Evolutionary conservation across 2,797 vertebrate species (phyloP).

Genomic region (Antrozous pallidus): DNA sequence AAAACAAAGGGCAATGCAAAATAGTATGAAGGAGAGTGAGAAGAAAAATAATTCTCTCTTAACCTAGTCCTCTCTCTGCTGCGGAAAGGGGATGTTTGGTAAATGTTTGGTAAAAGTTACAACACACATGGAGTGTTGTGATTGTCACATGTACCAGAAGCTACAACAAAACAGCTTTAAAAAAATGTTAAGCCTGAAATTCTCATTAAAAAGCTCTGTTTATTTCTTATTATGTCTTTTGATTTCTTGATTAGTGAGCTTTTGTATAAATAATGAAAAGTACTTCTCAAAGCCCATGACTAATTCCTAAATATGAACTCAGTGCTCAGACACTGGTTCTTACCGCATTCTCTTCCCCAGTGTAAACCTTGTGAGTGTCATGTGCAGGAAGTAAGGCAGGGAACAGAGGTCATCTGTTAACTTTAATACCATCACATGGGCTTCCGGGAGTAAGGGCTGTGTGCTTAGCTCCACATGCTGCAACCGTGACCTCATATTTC

Average conservation of each 20-base stretch:
- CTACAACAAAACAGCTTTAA: not conserved
- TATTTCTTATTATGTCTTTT: slow-evolving; percentile 16
- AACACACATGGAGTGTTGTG: not conserved
- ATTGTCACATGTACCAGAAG: slow-evolving; percentile 12
- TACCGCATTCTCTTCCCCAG: not conserved
- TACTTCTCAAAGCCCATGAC: not conserved
- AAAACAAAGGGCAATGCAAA: not conserved
- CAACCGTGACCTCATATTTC: not conserved
- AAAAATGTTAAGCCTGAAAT: not conserved
- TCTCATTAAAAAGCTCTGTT: slow-evolving; percentile 19
- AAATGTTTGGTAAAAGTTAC: not conserved
- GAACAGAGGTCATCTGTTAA: not conserved
- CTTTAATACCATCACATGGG: not conserved
- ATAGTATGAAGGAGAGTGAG: not conserved
- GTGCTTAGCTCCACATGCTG: not conserved
- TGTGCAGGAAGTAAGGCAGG: not conserved
- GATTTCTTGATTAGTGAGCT: not conserved
- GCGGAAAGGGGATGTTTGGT: not conserved
- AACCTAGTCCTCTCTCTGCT: not conserved
- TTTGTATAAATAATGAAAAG: not conserved
- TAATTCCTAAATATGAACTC: not conserved
- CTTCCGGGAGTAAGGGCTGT: not conserved
- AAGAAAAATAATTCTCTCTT: not conserved
- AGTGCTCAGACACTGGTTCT: not conserved
- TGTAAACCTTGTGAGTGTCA: slow-evolving; percentile 63